Base-by-base conservation (phyloP, 2,888 invertebrate species). In the Hoplodrina blanda region DNA sequence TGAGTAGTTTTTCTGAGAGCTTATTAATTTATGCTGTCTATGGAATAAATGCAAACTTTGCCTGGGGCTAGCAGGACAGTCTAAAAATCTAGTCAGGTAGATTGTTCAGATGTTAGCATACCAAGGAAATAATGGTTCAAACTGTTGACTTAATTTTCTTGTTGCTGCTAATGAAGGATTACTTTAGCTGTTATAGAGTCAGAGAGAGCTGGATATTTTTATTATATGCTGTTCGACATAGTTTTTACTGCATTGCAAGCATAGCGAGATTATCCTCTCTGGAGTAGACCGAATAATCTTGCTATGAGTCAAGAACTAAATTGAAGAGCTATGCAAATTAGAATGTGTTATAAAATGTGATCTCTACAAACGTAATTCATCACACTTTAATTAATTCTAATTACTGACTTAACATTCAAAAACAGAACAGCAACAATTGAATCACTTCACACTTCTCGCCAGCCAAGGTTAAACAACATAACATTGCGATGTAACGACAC, bases 401-500 rank as follows among this genome's bases (percentile, higher is more conserved):
- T 78, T 65, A 65, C 33, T 66, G 75, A 79, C 49, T 37, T 73
- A 49, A 49, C 41, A 80, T 69, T 77, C 53, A 56, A 63, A 75
- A 63, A 80, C 44, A 55, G 80, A 80, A 75, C 59, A 71, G 70
- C 46, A 64, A 56, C 62, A 49, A 62, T 73, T 80, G 77, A 85
- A 64, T 83, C 80, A 85, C 56, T 77, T 75, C 66, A 71, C 73
- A 80, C 75, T 72, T 85, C 73, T 70, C 53, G 67, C 55, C 59
- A 61, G n/a, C 60, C 86, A 85, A 85, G 85, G 86, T 81, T 83
- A 84, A 53, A 63, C 73, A 71, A 54, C 66, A 75, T 76, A 81
- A 46, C 46, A 46, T 41, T 37, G 7, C 41, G 41, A 41, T 41
- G 17, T 46, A 41, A 46, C 46, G 46, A 75, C 63, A 76, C 66